These are phyloP conservation scores for Agriopis aurantiaria DNA, from an alignment of 2,888 invertebrate genomes.

Conservation along the genomic window DNA sequence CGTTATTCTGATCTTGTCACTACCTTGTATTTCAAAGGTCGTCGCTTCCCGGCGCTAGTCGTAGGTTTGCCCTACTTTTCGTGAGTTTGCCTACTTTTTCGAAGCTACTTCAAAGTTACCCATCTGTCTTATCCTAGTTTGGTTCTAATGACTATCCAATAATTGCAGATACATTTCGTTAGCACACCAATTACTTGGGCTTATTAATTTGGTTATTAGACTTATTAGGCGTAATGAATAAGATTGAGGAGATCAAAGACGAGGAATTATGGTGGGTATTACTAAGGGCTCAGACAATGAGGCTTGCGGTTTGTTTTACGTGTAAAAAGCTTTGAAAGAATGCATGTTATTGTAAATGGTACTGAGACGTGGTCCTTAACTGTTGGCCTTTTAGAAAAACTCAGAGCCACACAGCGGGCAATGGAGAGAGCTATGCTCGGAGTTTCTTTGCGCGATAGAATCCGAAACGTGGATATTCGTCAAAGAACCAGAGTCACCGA, in stretches of 20 bases:
- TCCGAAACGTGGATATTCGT: too few species aligned
- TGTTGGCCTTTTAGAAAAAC: too few species aligned
- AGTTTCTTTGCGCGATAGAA: too few species aligned
- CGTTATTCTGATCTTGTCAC: too few species aligned
- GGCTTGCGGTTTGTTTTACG: conserved; percentile 14
- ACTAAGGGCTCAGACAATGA: conserved; percentile 21
- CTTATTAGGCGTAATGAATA: conserved; percentile 38
- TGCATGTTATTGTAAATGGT: too few species aligned
- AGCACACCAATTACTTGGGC: conserved; percentile 41
- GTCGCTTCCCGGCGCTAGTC: too few species aligned
- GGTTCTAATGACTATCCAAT: conserved; percentile 40
- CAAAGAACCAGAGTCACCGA: too few species aligned
- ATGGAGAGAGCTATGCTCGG: too few species aligned
- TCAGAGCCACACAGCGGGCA: too few species aligned
- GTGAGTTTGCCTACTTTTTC: background rate
- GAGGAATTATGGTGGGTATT: conserved; percentile 13
- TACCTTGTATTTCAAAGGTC: too few species aligned
- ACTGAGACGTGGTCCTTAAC: too few species aligned
- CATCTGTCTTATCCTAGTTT: background rate
- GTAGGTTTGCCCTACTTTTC: too few species aligned
- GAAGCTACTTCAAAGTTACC: background rate
- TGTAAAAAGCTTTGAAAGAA: conserved; percentile 12
- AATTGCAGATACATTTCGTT: conserved; percentile 42
- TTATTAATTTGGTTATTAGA: conserved; percentile 45
- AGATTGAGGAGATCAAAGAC: conserved; percentile 40